These are phyloP conservation scores for Dryas iulia DNA, from an alignment of 1,140 invertebrate genomes.

Conservation along the genomic window DNA sequence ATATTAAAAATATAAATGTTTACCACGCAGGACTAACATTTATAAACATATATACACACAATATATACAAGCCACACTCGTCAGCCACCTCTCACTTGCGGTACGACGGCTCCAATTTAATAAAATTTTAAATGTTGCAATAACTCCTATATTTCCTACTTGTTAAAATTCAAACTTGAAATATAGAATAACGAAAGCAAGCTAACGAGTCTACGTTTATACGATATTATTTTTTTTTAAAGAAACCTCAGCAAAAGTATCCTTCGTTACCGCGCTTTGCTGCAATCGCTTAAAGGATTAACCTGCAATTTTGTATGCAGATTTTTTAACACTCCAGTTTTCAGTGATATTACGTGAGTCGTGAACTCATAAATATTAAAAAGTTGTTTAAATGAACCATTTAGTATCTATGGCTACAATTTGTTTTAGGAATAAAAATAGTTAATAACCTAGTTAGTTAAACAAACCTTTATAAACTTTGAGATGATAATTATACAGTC, in stretches of 20 bases:
- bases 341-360: neutral
- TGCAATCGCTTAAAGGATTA: conserved; percentile 2
- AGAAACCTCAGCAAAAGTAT: conserved; percentile 1
- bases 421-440: too few relatives aligned
- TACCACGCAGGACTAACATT: too few relatives aligned
- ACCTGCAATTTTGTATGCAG: conserved; percentile 3
- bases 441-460: too few relatives aligned
- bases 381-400: neutral
- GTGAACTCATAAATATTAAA: neutral
- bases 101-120: neutral
- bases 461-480: too few relatives aligned
- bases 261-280: neutral
- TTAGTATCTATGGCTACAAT: too few relatives aligned
- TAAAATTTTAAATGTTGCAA: conserved; percentile 11
- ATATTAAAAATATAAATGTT: too few relatives aligned
- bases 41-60: too few relatives aligned
- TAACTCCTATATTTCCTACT: neutral
- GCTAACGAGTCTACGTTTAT: neutral
- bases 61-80: neutral
- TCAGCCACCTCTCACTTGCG: neutral
- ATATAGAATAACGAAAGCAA: neutral
- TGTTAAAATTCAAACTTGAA: neutral
- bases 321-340: neutral
- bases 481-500: too few relatives aligned
- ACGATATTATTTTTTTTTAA: conserved; percentile 5